Conservation (phyloP, 2,797 vertebrate species). For the Protosalanx chinensis region DNA sequence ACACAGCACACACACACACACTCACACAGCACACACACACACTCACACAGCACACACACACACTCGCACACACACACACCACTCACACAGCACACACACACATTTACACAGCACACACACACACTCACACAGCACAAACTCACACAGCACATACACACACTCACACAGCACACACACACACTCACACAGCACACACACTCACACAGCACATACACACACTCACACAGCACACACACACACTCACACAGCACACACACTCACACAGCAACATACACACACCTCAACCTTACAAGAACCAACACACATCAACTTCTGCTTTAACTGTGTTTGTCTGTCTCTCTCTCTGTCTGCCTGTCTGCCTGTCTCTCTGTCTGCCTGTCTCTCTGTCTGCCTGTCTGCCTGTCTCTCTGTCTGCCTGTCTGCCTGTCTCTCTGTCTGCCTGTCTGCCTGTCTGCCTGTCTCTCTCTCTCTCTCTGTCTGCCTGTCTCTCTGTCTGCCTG, state of each 20-base stretch:
- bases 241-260: background rate
- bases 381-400: background rate
- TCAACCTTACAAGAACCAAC: background rate
- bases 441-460: background rate
- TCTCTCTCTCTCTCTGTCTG: background rate
- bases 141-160: background rate
- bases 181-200: no score
- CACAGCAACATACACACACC: no score
- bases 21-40: no score
- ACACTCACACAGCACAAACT: background rate
- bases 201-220: no score
- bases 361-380: background rate
- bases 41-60: slow-evolving; percentile 52
- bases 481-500: background rate
- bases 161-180: background rate
- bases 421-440: background rate
- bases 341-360: background rate
- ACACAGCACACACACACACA: no score
- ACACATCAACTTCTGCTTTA: background rate
- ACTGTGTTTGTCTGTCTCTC: background rate
- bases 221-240: background rate
- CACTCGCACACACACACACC: slow-evolving; percentile 61
- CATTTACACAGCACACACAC: background rate
- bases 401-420: background rate
- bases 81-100: slow-evolving; percentile 78